phyloP scores from a whole-genome alignment of 1,140 invertebrate species.

The Hydropsyche tenuis region DNA sequence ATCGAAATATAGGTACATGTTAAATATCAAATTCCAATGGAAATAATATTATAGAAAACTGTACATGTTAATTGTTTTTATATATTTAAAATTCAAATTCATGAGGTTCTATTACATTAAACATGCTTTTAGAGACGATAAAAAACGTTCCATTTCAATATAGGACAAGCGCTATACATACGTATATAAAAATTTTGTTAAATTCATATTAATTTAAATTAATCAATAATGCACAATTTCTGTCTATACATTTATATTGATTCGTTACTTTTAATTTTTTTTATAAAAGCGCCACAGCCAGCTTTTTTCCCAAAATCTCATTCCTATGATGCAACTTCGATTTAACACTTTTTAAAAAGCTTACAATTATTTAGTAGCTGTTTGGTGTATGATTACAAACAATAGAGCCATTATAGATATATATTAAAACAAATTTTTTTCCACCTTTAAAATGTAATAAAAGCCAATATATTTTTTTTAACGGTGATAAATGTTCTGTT shows the following conservation, averaged over 20 bases:
- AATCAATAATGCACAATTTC: neutral
- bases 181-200: too few species aligned
- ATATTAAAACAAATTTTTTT: neutral
- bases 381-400: slow-evolving; percentile 7
- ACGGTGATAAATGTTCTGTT: neutral
- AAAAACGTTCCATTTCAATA: too few species aligned
- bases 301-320: neutral
- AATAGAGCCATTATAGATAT: slow-evolving; percentile 14
- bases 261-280: slow-evolving; percentile 9
- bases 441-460: neutral
- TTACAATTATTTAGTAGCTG: slow-evolving; percentile 23
- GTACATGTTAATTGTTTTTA: too few species aligned
- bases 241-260: slow-evolving; percentile 6
- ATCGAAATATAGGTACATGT: too few species aligned
- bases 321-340: neutral
- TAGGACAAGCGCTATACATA: too few species aligned
- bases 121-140: too few species aligned
- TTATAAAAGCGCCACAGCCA: slow-evolving; percentile 27
- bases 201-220: too few species aligned
- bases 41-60: too few species aligned
- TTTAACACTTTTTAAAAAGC: slow-evolving; percentile 22
- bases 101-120: too few species aligned
- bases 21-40: too few species aligned
- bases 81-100: too few species aligned
- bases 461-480: slow-evolving; percentile 9